phyloP scores from a whole-genome alignment of 2,888 invertebrate genomes.

The Synanthedon vespiformis region DNA sequence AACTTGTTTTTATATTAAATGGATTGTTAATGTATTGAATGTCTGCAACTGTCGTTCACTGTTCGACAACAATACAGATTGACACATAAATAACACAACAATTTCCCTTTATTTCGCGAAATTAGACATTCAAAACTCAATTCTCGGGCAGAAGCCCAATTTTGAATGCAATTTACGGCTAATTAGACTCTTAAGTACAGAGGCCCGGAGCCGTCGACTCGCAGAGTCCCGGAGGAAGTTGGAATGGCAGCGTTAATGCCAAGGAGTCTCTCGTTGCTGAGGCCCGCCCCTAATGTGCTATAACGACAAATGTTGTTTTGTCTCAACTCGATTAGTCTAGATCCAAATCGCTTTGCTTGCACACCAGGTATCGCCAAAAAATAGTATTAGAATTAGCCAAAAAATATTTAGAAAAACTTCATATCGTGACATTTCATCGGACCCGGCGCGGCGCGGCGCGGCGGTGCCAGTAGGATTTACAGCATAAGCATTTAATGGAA shows the following conservation, averaged over 20 bases:
- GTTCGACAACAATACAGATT: slow-evolving; percentile 36
- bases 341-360: no score
- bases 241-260: slow-evolving; percentile 39
- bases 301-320: slow-evolving; percentile 31
- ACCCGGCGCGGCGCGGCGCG: no score
- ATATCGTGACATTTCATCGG: no score
- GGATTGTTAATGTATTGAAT: slow-evolving; percentile 7
- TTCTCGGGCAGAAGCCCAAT: slow-evolving; percentile 55
- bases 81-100: slow-evolving; percentile 45
- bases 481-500: no score
- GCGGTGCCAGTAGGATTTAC: no score
- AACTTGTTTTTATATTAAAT: not conserved
- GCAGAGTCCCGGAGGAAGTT: slow-evolving; percentile 32
- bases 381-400: no score
- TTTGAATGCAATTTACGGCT: slow-evolving; percentile 60
- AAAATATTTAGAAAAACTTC: no score
- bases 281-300: slow-evolving; percentile 27
- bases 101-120: slow-evolving; percentile 50
- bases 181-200: slow-evolving; percentile 62
- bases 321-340: slow-evolving; percentile 7
- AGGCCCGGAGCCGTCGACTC: slow-evolving; percentile 23
- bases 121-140: slow-evolving; percentile 63
- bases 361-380: no score
- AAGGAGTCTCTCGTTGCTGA: slow-evolving; percentile 5
- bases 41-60: slow-evolving; percentile 17